Base-by-base conservation (phyloP, 2,113 vertebrate species). In the Cromileptes altivelis region DNA sequence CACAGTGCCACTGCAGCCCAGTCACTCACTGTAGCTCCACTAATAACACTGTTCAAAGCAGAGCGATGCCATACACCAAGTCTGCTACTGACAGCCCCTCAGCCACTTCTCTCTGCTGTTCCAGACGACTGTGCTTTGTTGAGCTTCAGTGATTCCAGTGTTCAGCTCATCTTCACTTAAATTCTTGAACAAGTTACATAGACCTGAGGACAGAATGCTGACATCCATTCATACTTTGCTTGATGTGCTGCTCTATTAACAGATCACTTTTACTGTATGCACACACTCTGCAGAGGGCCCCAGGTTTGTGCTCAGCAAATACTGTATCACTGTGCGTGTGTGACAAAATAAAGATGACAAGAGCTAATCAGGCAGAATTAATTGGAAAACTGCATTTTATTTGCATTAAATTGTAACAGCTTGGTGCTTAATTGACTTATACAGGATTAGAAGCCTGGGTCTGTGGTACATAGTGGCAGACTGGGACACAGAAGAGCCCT, bases 1-100 rank as follows among this genome's bases (percentile, higher is more conserved):
- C 85, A 25, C 74, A 3, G 45, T 14, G 78, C 57, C 80, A 56
- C 57, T 61, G 50, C 69, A 64, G 64, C 62, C 79, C 58, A 21
- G 72, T 69, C 69, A 27, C 73, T 78, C 72, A 45, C 52, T 27
- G 56, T 55, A 63, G 40, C 49, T 47, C 42, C 49, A 15, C 63
- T 65, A 72, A 57, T 78, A 64, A 60, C 50, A 12, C 14, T 18
- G 65, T 61, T 70, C 5, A n/a, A 61, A 83, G 80, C 67, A n/a
- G 55, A 68, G 52, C 14, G 0, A 10, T 3, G 1, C 49, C 68
- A 50, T 64, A 42, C 57, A 61, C 45, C 19, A 17, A 33, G 33
- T 37, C 50, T 19, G 52, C 33, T 15, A 21, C 70, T 60, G 52
- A 67, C 73, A 45, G 56, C 19, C 61, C 45, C 4, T 42, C 40